Evolutionary conservation across 2,113 vertebrate genomes (phyloP).

Genomic region (Apistogramma diplotaenia): DNA sequence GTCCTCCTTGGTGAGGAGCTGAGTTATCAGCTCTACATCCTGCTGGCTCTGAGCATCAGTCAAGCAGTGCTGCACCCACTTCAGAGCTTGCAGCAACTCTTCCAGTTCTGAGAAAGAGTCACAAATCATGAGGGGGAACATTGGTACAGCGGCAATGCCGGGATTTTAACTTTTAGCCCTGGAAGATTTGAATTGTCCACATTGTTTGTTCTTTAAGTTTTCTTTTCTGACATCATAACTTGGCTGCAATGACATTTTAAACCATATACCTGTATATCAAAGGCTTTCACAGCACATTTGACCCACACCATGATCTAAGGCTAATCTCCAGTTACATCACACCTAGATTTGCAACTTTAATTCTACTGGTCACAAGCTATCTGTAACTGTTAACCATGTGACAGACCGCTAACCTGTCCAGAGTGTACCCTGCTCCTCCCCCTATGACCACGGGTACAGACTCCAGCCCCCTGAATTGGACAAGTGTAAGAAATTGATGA

Average conservation of each 20-base stretch:
- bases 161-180: background rate
- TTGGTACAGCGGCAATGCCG: background rate
- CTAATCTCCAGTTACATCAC: background rate
- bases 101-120: constrained; percentile 81
- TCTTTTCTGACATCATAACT: background rate
- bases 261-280: background rate
- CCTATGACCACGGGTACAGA: too few relatives aligned
- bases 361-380: background rate
- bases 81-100: constrained; percentile 87
- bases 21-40: constrained; percentile 85
- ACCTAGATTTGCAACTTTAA: background rate
- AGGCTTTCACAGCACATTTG: background rate
- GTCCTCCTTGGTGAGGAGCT: constrained; percentile 86
- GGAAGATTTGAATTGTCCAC: background rate
- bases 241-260: background rate
- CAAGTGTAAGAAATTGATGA: too few relatives aligned
- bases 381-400: background rate
- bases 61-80: constrained; percentile 83
- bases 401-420: too few relatives aligned
- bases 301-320: background rate
- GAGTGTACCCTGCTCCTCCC: too few relatives aligned
- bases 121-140: background rate
- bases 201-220: background rate
- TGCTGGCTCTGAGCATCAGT: constrained; percentile 91
- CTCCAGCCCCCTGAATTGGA: too few relatives aligned